phyloP scores from a whole-genome alignment of 2,113 vertebrate genomes.

The Hystrix cristata region DNA sequence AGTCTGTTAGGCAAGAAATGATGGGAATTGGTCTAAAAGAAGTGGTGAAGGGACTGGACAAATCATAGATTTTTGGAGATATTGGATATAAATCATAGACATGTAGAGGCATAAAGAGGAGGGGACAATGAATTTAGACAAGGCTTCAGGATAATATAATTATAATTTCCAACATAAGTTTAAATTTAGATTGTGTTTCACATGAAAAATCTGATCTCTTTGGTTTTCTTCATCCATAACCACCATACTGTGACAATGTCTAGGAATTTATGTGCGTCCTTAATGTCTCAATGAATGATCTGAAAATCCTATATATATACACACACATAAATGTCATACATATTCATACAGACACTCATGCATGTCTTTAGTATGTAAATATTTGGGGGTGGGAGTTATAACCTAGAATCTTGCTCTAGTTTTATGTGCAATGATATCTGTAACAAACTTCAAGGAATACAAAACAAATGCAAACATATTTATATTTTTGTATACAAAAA shows the following conservation, averaged over 20 bases:
- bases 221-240: neutral
- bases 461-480: neutral
- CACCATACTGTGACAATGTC: neutral
- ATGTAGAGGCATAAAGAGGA: neutral
- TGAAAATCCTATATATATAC: neutral
- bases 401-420: neutral
- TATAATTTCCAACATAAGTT: neutral
- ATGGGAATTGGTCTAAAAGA: neutral
- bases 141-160: neutral
- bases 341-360: neutral
- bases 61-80: neutral
- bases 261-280: neutral
- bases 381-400: neutral
- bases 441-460: neutral
- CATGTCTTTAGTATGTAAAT: neutral
- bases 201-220: neutral
- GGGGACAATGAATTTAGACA: neutral
- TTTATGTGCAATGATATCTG: neutral
- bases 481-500: neutral
- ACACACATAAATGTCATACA: neutral
- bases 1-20: neutral
- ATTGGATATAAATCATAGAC: neutral
- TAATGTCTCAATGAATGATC: neutral
- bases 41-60: neutral
- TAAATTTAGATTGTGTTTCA: slow-evolving; percentile 16